A percentile compares a stretch with the other conserved stretches of the same genome.
phyloP scores from a whole-genome alignment of 2,113 vertebrate species.

The Trichechus manatus region DNA sequence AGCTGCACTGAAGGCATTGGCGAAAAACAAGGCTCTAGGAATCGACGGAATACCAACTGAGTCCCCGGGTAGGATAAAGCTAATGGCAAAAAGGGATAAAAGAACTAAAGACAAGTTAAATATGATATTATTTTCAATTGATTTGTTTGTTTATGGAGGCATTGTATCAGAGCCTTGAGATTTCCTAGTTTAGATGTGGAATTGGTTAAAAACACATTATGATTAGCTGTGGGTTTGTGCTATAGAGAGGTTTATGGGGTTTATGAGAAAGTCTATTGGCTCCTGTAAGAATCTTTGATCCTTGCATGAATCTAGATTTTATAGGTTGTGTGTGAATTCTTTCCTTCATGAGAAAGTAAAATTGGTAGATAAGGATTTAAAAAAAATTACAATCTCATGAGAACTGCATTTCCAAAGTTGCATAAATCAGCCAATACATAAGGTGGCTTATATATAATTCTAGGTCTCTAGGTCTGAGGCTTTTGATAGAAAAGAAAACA shows the following conservation, averaged over 20 bases:
- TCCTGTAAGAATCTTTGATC: background rate
- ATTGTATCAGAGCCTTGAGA: background rate
- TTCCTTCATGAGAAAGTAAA: slow-evolving; percentile 41
- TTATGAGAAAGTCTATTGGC: background rate
- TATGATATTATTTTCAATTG: background rate
- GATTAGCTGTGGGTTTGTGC: slow-evolving; percentile 13
- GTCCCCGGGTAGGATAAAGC: background rate
- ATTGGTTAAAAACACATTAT: slow-evolving; percentile 33
- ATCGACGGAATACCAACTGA: too few species aligned
- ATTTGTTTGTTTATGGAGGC: background rate
- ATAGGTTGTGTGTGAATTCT: background rate
- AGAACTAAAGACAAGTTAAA: slow-evolving; percentile 36
- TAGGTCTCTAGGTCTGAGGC: background rate
- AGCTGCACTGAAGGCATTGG: too few species aligned
- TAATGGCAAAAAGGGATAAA: background rate
- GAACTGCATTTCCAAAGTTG: slow-evolving; percentile 46
- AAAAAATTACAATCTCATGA: background rate
- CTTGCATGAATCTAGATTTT: slow-evolving; percentile 26
- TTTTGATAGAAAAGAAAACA: background rate
- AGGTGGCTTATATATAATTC: slow-evolving; percentile 5
- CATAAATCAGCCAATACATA: background rate
- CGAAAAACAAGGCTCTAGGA: too few species aligned
- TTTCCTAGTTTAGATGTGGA: slow-evolving; percentile 4
- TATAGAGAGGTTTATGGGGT: background rate
- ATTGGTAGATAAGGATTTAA: background rate